Evolutionary conservation across 2,888 invertebrate species (phyloP).

Genomic region (Amblyjoppa proteus): DNA sequence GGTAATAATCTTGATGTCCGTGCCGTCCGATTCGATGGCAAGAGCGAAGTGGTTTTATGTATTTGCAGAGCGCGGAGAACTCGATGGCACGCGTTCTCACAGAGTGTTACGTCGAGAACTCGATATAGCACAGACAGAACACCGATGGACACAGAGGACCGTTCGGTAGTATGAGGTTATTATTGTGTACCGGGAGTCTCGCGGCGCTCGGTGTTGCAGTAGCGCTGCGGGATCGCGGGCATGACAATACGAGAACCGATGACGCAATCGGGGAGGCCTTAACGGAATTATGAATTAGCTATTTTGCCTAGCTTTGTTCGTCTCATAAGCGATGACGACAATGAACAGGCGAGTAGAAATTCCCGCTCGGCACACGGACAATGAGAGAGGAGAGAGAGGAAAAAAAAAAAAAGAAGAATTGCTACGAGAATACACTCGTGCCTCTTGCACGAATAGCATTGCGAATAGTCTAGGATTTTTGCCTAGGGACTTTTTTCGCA

Average conservation of each 20-base stretch:
- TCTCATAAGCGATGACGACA: slow-evolving; percentile 16
- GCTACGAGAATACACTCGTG: slow-evolving; percentile 20
- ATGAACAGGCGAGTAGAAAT: slow-evolving; percentile 46
- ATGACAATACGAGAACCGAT: slow-evolving; percentile 60
- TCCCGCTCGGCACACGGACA: slow-evolving; percentile 24
- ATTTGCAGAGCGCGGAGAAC: slow-evolving; percentile 8
- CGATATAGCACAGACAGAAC: neutral
- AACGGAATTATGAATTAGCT: slow-evolving; percentile 78
- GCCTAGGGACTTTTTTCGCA: no score
- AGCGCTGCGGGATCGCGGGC: slow-evolving; percentile 45
- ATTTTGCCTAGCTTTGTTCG: slow-evolving; percentile 48
- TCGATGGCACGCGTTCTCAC: slow-evolving; percentile 1
- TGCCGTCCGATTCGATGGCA: neutral
- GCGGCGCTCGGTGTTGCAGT: slow-evolving; percentile 47
- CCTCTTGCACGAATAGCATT: slow-evolving; percentile 20
- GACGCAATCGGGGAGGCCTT: slow-evolving; percentile 75
- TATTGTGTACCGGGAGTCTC: slow-evolving; percentile 29
- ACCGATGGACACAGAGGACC: neutral
- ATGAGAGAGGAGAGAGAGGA: slow-evolving; percentile 21
- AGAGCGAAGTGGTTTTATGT: slow-evolving; percentile 8
- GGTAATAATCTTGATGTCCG: neutral
- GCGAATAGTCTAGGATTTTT: neutral
- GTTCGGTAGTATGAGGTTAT: neutral
- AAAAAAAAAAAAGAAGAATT: neutral
- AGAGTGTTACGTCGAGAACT: slow-evolving; percentile 7